phyloP scores from a whole-genome alignment of 2,113 vertebrate genomes.

The Epinephelus fuscoguttatus region DNA sequence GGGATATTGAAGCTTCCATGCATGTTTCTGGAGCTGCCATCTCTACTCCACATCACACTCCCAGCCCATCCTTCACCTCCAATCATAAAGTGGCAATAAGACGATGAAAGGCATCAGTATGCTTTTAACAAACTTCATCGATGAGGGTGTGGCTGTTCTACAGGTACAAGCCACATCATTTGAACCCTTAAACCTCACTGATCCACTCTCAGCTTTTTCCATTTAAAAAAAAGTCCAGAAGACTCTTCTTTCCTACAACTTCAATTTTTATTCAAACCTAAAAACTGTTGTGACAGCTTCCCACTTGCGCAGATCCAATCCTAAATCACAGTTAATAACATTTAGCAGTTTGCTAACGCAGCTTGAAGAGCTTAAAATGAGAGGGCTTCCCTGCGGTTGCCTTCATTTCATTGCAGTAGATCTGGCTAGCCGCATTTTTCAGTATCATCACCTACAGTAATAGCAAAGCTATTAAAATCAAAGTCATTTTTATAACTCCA shows the following conservation, averaged over 20 bases:
- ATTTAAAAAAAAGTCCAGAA: background rate
- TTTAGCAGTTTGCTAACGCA: background rate
- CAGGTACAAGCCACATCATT: background rate
- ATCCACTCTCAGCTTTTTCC: background rate
- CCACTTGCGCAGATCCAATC: background rate
- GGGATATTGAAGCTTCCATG: background rate
- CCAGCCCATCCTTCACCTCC: background rate
- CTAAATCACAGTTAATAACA: slow-evolving; percentile 1
- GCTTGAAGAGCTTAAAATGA: background rate
- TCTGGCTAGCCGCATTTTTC: background rate
- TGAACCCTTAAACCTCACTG: background rate
- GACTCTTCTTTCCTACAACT: background rate
- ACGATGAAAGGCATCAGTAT: background rate
- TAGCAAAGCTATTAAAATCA: background rate
- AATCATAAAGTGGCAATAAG: background rate
- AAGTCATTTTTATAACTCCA: background rate
- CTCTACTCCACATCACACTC: background rate
- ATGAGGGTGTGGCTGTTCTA: background rate
- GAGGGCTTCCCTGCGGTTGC: background rate
- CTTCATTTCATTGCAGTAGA: background rate
- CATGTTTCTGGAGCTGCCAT: background rate
- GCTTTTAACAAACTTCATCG: background rate
- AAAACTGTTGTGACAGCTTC: background rate
- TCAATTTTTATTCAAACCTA: background rate
- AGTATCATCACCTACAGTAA: background rate